Evolutionary conservation across 2,888 invertebrate genomes (phyloP).

Genomic region (Pecten maximus): DNA sequence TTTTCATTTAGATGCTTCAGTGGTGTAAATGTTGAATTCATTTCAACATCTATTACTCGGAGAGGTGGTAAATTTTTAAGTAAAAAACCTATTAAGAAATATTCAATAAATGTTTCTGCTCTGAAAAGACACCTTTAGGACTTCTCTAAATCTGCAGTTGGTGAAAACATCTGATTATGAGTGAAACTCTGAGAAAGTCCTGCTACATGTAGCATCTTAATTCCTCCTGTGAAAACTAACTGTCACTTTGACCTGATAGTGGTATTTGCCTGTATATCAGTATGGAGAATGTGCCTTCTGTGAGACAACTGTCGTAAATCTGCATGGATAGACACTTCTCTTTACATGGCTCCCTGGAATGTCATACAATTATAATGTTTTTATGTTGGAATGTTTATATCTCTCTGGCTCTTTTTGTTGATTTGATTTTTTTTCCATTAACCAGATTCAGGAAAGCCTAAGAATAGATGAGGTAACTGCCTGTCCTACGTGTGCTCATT

Average conservation of each 20-base stretch:
- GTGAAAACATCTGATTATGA: neutral
- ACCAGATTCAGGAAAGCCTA: constrained; percentile 49
- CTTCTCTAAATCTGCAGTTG: neutral
- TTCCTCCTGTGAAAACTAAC: neutral
- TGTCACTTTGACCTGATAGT: neutral
- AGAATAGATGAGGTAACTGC: constrained; percentile 26
- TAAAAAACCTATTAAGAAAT: neutral
- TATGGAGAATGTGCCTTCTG: neutral
- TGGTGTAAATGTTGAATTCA: too few relatives aligned
- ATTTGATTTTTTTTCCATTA: constrained; percentile 41
- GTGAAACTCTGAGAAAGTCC: neutral
- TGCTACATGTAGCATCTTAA: neutral
- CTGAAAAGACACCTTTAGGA: neutral
- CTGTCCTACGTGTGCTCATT: neutral
- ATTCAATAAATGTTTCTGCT: neutral
- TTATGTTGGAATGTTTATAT: neutral
- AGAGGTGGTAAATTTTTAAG: too few relatives aligned
- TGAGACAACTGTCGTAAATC: neutral
- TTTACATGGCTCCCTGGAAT: neutral
- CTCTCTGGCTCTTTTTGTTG: constrained; percentile 39
- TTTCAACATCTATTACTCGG: too few relatives aligned
- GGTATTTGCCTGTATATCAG: neutral
- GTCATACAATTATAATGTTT: neutral
- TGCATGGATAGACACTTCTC: neutral
- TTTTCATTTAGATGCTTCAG: too few relatives aligned